Evolutionary conservation across 2,113 vertebrate genomes (phyloP), one percentile per base, ranked within the genome.

Genomic region (Mormyrus lacerda): DNA sequence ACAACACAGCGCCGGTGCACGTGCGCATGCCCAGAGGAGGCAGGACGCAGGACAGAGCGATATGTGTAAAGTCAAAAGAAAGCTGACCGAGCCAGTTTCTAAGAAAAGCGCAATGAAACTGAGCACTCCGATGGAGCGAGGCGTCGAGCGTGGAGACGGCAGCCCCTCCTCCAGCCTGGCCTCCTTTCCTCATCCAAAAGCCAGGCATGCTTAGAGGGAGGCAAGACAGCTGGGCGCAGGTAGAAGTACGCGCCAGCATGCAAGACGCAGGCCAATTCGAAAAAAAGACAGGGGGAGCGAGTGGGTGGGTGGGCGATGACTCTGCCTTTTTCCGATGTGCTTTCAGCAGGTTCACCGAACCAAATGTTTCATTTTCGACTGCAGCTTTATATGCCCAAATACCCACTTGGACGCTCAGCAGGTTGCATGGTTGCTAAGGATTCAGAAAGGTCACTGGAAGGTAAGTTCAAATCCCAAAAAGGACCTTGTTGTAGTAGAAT

Each of bases 81-180:
- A 86, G 85, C 85, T 86, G 45, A 86, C 85, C 9, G 82, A 39
- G 48, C 21, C 6, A 15, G 85, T 86, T 86, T 86, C 85, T 51
- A 86, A 86, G 85, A 87, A 53, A 53, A 51, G 85, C 48, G 11
- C 50, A 39, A 35, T 87, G 85, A 87, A 53, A 50, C n/a, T 39
- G 48, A 53, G 17, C 50, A 39, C 47, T 35, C 48, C 35, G 13
- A 87, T 87, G 82, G 39, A 84, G 82, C 82, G 73, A 19, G 15
- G 35, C 69, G 17, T 79, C 15, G 44, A 47, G 35, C 9, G 19
- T 4, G 24, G 44, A 24, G 42, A 47, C 44, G 44, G 82, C 82
- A 11, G 82, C 82, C 82, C 82, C 82, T 84, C 82, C 82, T 19
- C 73, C 73, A 39, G 73, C 73, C 73, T 79, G 42, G 44, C 39